Evolutionary conservation across 2,113 vertebrate species (phyloP), one percentile per base, ranked within the genome.

Genomic region (Chionis minor): DNA sequence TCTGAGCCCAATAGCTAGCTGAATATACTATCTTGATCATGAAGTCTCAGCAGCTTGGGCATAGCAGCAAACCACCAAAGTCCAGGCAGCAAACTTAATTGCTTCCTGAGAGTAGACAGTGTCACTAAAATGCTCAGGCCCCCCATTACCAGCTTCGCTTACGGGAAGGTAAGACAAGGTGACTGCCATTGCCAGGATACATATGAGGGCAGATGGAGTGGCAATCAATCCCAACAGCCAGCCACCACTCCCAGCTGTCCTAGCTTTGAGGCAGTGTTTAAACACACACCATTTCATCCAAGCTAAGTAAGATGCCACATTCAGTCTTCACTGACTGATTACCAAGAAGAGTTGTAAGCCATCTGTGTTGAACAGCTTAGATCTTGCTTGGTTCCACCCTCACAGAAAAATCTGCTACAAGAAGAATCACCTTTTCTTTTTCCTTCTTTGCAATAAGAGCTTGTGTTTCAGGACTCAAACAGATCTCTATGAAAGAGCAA

Each of bases 141-240:
- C 4, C 12, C 23, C n/a, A 4, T 45, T 23, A 62, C 4, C 42
- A 63, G 17, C 9, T 63, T 54, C 51, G 15, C 4, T 35, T 35
- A 10, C 9, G 21, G 20, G 12, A 63, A 26, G 8, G 42, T 30
- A 47, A 62, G 62, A n/a, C 15, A 17, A 28, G 18, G n/a, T 33
- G 24, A 28, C 10, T 44, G 51, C 19, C 7, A 16, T 44, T 52
- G 44, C 27, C 1, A 0, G 16, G 23, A 22, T 16, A 17, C 0
- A 2, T 35, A 8, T 33, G 12, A 10, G 32, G 24, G 14, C 4
- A 4, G 30, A 44, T 4, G 32, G 35, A 58, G 22, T 2, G 9
- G 18, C 32, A 58, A 30, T 32, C 49, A 19, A 9, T 26, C 22
- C 26, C 56, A 33, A 35, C 30, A 35, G 6, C 14, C 26, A 65